Percentiles rank a stretch among this genome's conserved stretches.
These are phyloP conservation scores for Cyclopterus lumpus DNA, from an alignment of 2,797 vertebrate species.

Conservation along the genomic window DNA sequence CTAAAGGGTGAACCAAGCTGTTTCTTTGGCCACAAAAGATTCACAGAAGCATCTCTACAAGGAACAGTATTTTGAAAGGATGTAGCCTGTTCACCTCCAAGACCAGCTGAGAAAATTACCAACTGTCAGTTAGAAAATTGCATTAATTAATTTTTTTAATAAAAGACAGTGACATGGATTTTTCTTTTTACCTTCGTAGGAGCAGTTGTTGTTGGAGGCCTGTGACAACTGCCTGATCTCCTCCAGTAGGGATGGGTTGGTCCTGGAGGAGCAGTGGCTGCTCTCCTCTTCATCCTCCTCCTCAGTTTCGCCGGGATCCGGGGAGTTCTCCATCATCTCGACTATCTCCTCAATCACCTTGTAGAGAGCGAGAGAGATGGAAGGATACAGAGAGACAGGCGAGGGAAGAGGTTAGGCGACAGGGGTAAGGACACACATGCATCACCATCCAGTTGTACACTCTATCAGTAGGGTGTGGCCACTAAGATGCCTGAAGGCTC, in stretches of 20 bases:
- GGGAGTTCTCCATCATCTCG: slow-evolving; percentile 97
- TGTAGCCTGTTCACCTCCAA: not conserved
- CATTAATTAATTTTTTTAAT: not conserved
- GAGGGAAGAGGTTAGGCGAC: slow-evolving; percentile 4
- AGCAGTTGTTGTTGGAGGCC: slow-evolving; percentile 93
- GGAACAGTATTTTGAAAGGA: not conserved
- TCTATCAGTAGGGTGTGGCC: not conserved
- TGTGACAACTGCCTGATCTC: slow-evolving; percentile 90
- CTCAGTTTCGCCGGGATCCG: slow-evolving; percentile 91
- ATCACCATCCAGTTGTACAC: slow-evolving; percentile 28
- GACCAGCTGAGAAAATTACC: not conserved
- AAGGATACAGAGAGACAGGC: not conserved
- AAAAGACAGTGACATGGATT: not conserved
- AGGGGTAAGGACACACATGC: slow-evolving; percentile 11
- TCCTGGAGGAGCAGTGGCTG: slow-evolving; percentile 83
- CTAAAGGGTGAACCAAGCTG: not conserved
- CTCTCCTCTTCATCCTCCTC: slow-evolving; percentile 89
- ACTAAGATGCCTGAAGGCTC: slow-evolving; percentile 9
- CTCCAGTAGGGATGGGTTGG: slow-evolving; percentile 87
- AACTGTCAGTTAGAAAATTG: not conserved
- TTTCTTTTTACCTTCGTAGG: slow-evolving; percentile 85
- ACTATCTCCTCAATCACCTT: slow-evolving; percentile 96
- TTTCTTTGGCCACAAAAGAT: not conserved
- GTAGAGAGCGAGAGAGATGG: not conserved
- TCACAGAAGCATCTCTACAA: not conserved